These are phyloP conservation scores for Choloepus hoffmanni DNA, from an alignment of 2,113 vertebrate genomes.

Conservation along the genomic window DNA sequence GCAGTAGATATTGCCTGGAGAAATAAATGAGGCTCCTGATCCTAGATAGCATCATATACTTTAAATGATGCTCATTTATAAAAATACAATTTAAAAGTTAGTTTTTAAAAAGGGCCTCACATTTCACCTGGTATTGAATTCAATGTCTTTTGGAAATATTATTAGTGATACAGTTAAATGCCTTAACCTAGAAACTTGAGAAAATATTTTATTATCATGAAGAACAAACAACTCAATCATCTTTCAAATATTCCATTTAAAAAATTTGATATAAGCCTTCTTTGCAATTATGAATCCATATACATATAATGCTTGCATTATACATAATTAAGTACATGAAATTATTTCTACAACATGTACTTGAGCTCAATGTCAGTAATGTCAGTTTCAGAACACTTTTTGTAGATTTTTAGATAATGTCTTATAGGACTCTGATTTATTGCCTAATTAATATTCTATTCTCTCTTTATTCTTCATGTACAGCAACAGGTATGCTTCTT, in stretches of 20 bases:
- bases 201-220: neutral
- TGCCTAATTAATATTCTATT: neutral
- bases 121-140: neutral
- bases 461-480: neutral
- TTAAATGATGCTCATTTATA: slow-evolving; percentile 38
- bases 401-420: neutral
- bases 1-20: neutral
- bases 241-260: neutral
- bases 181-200: neutral
- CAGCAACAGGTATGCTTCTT: neutral
- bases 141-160: neutral
- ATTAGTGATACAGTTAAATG: neutral
- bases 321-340: neutral
- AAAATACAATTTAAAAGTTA: slow-evolving; percentile 40
- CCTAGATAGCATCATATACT: neutral
- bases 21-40: slow-evolving; percentile 8
- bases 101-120: neutral
- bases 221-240: neutral
- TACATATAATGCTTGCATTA: neutral
- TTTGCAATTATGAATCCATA: neutral
- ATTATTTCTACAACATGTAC: neutral
- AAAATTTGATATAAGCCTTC: neutral
- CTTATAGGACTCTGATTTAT: neutral
- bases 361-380: neutral
- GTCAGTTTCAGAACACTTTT: neutral